Evolutionary conservation across 2,797 vertebrate genomes (phyloP), one percentile per base, ranked within the genome.

Genomic region (Pseudomugil tenellus): DNA sequence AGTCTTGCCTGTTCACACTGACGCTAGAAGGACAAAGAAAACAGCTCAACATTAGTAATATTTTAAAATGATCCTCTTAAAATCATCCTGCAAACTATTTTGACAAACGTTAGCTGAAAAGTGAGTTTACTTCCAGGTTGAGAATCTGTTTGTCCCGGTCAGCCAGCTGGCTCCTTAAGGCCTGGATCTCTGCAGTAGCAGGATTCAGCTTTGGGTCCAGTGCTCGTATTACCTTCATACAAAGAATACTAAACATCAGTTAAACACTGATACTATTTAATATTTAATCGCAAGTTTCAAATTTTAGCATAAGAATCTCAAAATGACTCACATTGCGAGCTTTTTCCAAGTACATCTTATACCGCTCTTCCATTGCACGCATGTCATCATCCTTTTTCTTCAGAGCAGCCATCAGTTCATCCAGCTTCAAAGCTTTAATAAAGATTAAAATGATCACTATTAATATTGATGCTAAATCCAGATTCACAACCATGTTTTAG

Each of bases 331-430:
- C 97, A 75, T 96, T 97, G 76, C 97, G 96, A 86, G 97, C 98
- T 91, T 99, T 99, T 87, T 98, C 97, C 83, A 99, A 92, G 84
- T 99, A 99, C 96, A 97, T 96, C 89, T 99, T 99, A n/a, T 99
- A 99, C 85, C 98, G 92, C 79, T 99, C 97, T 79, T 99, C 97
- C 97, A 99, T 99, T 10, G 96, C 96, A 90, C 94, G 95, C 98
- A 99, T 99, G 90, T 99, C 98, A 11, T 99, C 98, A 43, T 99
- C 98, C 80, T 99, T 99, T 91, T 99, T 99, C 77, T 95, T 95
- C 78, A 99, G 93, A 73, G 97, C 96, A 43, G 96, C 94, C 89
- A 95, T 95, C 81, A 99, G 92, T 85, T 98, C 97, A 54, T 93
- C 96, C 80, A 98, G 88, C 84, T 95, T 97, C 91, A 96, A 88